Evolutionary conservation across 2,888 invertebrate species (phyloP), one percentile per base, ranked within the genome.

Genomic region (Horisme vitalbata): DNA sequence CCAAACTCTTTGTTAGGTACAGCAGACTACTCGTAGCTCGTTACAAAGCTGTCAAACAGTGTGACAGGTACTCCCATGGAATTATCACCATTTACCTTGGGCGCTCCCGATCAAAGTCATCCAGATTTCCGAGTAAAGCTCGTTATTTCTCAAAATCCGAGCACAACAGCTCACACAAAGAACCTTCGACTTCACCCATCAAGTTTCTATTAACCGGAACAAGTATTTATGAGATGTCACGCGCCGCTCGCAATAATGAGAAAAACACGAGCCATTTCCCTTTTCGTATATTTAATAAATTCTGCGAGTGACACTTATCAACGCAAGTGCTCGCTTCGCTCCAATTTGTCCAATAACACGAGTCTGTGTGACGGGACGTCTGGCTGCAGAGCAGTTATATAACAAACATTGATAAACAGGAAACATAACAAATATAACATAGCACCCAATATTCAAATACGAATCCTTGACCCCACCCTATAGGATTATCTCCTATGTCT

Each of bases 301-400:
- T 41, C 48, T 46, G 51, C 41, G 9, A 37, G 52, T 52, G 52
- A 47, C 57, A 55, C 47, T 47, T 52, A 45, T 52, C 49, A 52
- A 35, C 52, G 36, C 26, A 21, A 39, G 30, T 15, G 27, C 18
- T 30, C 7, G 34, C 23, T 24, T 32, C 34, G 36, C 43, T 48
- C 47, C 50, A 53, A 51, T 56, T 56, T 48, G 38, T 24, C 35
- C 26, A 44, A 49, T 44, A 46, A 33, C 33, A 13, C 14, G 23
- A 23, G 27, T 37, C 41, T 28, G 33, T 47, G 46, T 32, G 41
- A 32, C 47, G 11, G 15, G 12, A 35, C 30, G 3, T 33, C 28
- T 41, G 28, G 13, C 18, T 23, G 23, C 37, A 10, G 13, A 14
- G 31, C 33, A 33, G 26, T 30, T 43, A 14, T 30, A 14, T 7